Evolutionary conservation across 2,113 vertebrate species (phyloP).

Genomic region (Edolisoma coerulescens): DNA sequence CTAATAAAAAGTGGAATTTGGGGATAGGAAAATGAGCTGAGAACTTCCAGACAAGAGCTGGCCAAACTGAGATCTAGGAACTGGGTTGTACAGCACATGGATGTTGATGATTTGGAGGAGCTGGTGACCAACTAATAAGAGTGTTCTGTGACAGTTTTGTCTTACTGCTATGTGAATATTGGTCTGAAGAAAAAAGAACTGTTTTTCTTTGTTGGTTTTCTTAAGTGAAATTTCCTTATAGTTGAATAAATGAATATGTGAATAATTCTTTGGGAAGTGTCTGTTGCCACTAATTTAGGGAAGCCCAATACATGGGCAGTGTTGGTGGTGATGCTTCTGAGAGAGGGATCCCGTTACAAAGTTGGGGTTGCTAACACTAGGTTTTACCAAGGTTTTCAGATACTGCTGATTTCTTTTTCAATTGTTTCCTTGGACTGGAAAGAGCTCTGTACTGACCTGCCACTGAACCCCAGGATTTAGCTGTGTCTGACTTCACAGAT

Average conservation of each 20-base stretch:
- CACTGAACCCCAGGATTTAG: not conserved
- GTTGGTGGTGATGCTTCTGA: not conserved
- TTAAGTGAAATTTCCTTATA: not conserved
- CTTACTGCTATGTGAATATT: not conserved
- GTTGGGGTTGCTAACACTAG: not conserved
- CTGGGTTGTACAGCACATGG: not conserved
- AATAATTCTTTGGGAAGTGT: slow-evolving; percentile 3
- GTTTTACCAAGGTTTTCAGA: not conserved
- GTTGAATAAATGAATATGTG: not conserved
- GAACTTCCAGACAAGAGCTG: not conserved
- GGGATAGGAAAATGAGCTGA: not conserved
- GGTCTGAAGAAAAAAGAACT: not conserved
- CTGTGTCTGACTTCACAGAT: not conserved
- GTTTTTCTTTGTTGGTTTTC: not conserved
- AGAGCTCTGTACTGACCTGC: not conserved
- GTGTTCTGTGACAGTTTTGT: not conserved
- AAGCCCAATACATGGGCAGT: not conserved
- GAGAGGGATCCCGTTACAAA: not conserved
- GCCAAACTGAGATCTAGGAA: not conserved
- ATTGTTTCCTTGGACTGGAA: not conserved
- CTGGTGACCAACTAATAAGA: not conserved
- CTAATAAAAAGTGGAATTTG: not conserved
- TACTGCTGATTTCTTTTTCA: not conserved
- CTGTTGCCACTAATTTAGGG: not conserved
- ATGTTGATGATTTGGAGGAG: not conserved